phyloP scores from a whole-genome alignment of 2,797 vertebrate genomes.

The Parauchenoglanis punctatus region DNA sequence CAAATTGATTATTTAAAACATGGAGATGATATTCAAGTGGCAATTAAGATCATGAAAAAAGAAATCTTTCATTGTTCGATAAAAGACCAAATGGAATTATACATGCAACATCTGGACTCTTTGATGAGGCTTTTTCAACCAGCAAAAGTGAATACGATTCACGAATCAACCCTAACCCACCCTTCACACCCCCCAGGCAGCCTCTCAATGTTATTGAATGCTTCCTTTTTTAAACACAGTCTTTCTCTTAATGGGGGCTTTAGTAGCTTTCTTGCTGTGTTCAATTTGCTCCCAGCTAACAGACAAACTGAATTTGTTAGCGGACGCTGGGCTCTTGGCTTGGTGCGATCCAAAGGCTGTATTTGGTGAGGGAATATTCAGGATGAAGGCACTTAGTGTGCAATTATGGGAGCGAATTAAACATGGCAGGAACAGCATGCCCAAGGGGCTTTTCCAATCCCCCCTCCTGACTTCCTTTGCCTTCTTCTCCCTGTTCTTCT shows the following conservation, averaged over 20 bases:
- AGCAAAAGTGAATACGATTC: conserved; percentile 64
- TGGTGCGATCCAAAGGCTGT: conserved; percentile 62
- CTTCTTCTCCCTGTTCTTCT: conserved; percentile 31
- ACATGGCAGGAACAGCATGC: conserved; percentile 71
- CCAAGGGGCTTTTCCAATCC: conserved; percentile 64
- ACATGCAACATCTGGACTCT: conserved; percentile 49
- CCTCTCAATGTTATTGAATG: conserved; percentile 65
- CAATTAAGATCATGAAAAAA: conserved; percentile 20
- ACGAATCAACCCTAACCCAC: conserved; percentile 52
- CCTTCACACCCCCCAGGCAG: conserved; percentile 60
- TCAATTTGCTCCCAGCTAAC: conserved; percentile 65
- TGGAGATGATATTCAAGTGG: neutral
- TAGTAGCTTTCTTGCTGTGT: conserved; percentile 54
- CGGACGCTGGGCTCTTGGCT: conserved; percentile 42
- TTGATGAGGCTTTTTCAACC: conserved; percentile 57
- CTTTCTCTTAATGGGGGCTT: conserved; percentile 56
- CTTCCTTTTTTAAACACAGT: conserved; percentile 51
- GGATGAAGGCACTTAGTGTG: conserved; percentile 70
- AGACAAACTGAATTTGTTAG: conserved; percentile 70
- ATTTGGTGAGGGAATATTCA: conserved; percentile 67
- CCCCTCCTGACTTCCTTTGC: conserved; percentile 37
- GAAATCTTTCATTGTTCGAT: conserved; percentile 20
- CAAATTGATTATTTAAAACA: conserved; percentile 34
- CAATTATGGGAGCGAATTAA: conserved; percentile 78
- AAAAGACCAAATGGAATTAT: conserved; percentile 42